A percentile compares a stretch with the other conserved stretches of the same genome.
These are phyloP conservation scores for Diabrotica balteata DNA, from an alignment of 2,888 invertebrate genomes.

Conservation along the genomic window DNA sequence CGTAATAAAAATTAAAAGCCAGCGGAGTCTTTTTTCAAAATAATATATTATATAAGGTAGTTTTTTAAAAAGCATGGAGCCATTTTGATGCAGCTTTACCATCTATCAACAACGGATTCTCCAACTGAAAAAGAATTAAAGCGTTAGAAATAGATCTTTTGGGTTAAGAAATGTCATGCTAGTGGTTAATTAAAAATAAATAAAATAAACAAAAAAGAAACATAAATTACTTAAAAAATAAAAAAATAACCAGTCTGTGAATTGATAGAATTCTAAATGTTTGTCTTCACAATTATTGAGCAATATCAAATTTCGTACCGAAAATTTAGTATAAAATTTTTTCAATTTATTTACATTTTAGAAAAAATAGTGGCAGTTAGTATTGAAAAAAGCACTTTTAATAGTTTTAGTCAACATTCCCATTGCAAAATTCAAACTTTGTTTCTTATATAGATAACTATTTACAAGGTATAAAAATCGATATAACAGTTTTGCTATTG, in stretches of 20 bases:
- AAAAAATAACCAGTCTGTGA: neutral
- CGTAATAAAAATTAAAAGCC: constrained; percentile 47
- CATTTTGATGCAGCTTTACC: constrained; percentile 60
- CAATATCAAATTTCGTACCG: too few species aligned
- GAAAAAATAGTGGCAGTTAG: too few species aligned
- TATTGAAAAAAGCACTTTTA: too few species aligned
- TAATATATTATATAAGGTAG: constrained; percentile 39
- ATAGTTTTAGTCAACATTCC: too few species aligned
- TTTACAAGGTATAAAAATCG: too few species aligned
- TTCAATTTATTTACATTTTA: too few species aligned
- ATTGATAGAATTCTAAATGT: neutral
- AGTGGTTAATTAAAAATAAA: neutral
- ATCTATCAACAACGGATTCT: constrained; percentile 75
- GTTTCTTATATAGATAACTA: too few species aligned
- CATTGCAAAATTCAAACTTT: too few species aligned
- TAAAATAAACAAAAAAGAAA: neutral
- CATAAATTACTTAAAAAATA: neutral
- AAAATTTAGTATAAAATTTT: too few species aligned
- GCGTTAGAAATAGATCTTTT: constrained; percentile 21
- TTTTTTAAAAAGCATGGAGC: constrained; percentile 46
- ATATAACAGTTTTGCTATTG: too few species aligned
- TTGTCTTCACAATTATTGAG: too few species aligned
- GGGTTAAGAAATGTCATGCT: neutral
- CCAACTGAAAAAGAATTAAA: constrained; percentile 67
- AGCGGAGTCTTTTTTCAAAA: constrained; percentile 47